Evolutionary conservation across 2,113 vertebrate genomes (phyloP).

Genomic region (Ceyx margarethae): DNA sequence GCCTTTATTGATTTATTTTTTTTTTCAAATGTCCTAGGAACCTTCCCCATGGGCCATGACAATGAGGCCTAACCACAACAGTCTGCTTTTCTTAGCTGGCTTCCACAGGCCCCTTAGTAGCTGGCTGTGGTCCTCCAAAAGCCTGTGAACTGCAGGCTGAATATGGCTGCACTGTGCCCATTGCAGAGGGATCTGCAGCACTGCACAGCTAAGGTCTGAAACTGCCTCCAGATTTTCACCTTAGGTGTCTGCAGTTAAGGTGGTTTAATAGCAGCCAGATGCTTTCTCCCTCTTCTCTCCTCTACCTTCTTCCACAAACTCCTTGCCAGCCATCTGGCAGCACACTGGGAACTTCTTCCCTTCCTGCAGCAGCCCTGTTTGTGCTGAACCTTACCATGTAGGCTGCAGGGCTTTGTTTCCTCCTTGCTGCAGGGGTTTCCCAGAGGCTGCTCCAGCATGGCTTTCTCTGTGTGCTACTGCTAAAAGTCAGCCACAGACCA

Average conservation of each 20-base stretch:
- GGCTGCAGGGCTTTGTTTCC: background rate
- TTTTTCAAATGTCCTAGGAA: background rate
- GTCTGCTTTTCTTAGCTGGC: conserved; percentile 13
- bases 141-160: background rate
- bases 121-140: background rate
- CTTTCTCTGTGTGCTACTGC: background rate
- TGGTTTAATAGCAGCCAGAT: background rate
- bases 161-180: background rate
- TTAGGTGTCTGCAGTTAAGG: background rate
- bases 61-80: background rate
- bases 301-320: background rate
- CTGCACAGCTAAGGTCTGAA: background rate
- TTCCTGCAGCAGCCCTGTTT: background rate
- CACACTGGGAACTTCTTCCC: background rate
- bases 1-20: background rate
- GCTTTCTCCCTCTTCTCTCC: background rate
- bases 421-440: background rate
- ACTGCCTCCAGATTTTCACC: background rate
- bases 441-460: background rate
- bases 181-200: background rate
- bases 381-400: background rate
- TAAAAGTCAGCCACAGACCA: background rate
- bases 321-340: background rate
- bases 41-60: background rate
- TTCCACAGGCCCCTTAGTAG: background rate